Evolutionary conservation across 2,888 invertebrate species (phyloP), one percentile per base, ranked within the genome.

Genomic region (Caenorhabditis doughertyi): DNA sequence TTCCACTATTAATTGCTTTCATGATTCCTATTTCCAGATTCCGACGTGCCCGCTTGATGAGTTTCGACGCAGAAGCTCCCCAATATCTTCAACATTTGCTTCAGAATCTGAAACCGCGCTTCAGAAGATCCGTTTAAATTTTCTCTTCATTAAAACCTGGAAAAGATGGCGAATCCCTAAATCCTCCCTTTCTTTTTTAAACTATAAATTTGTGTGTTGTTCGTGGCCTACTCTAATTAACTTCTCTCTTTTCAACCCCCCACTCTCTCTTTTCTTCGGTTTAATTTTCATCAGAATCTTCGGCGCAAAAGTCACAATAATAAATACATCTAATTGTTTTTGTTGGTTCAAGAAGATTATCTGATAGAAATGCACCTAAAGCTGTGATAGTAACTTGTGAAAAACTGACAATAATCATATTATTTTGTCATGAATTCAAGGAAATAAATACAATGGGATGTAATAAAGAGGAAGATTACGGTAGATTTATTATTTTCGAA

Each of bases 81-180:
- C 77, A 77, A 67, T 85, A 85, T 29, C 80, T 85, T 18, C 85
- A 85, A 70, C 85, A 85, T 51, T 62, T 85, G 44, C 80, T 85
- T 13, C 74, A 73, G 25, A 84, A 85, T 39, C 67, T 85, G 73
- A 85, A 85, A 51, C 85, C 85, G 8, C 71, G 85, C 21, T 85
- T 85, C 84, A 55, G 82, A 70, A 73, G 85, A 74, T 74, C 74
- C 29, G 47, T 71, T 4, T 79, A 49, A 39, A 16, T 13, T 21
- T 16, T 7, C 7, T 9, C 9, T 9, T 39, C 39, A 39, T n/a
- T 7, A 35, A 35, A 35, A 51, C 55, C 32, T 4, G 35, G 16
- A 25, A 42, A 42, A 42, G 56, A 55, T 13, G 47, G 42, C 32
- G 42, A 29, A 42, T 16, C 35, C n/a, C 42, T 64, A 47, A 55